These are phyloP conservation scores for Belgica antarctica DNA, from an alignment of 2,888 invertebrate genomes.

Conservation along the genomic window DNA sequence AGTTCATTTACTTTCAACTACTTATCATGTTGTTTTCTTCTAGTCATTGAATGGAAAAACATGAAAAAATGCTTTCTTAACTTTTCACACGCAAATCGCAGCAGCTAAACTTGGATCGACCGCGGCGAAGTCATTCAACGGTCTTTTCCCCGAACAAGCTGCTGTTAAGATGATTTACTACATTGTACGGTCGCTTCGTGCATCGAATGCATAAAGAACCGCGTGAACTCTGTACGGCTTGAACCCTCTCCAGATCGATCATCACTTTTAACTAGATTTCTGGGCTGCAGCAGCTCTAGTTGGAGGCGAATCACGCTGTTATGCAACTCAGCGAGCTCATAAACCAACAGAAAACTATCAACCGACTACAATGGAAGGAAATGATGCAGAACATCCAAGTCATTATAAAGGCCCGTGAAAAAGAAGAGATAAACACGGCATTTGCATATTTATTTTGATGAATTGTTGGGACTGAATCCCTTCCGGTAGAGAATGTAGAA, in stretches of 20 bases:
- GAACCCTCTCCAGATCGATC: too few species aligned
- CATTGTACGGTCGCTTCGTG: neutral
- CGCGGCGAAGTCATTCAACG: neutral
- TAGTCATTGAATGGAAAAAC: too few species aligned
- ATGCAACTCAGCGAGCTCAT: neutral
- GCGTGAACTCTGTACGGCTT: neutral
- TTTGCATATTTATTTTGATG: slow-evolving; percentile 21
- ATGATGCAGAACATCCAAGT: slow-evolving; percentile 4
- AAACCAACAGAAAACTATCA: slow-evolving; percentile 1
- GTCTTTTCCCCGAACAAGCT: neutral
- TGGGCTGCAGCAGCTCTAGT: too few species aligned
- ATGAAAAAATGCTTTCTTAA: neutral
- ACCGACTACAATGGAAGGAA: slow-evolving; percentile 29
- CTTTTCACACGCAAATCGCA: slow-evolving; percentile 14
- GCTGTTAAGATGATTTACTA: slow-evolving; percentile 6
- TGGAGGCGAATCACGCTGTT: neutral
- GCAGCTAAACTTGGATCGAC: neutral
- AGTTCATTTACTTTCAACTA: slow-evolving; percentile 9
- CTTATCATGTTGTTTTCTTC: neutral
- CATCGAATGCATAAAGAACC: neutral
- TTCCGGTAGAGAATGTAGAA: slow-evolving; percentile 17
- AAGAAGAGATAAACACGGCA: neutral
- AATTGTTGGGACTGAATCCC: neutral
- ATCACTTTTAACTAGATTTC: too few species aligned
- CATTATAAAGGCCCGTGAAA: neutral